A percentile compares a stretch with the other conserved stretches of the same genome.
Evolutionary conservation across 1,140 invertebrate species (phyloP).

Genomic region (Orussus abietinus): DNA sequence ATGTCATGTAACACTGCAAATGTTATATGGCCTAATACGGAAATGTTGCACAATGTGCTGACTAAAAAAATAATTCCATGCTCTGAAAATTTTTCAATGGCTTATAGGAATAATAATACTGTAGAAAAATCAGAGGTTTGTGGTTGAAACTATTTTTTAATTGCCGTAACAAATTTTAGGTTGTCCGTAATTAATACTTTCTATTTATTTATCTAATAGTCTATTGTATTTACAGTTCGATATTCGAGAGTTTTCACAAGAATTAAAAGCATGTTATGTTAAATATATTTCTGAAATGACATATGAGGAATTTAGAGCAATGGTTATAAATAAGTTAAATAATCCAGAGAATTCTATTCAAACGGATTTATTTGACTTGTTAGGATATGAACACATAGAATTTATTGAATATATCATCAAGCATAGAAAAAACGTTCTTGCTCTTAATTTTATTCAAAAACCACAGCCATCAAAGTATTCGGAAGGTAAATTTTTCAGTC

Average conservation of each 20-base stretch:
- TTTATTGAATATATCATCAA: slow-evolving; percentile 75
- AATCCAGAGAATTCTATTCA: slow-evolving; percentile 72
- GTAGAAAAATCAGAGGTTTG: slow-evolving; percentile 45
- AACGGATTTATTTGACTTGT: slow-evolving; percentile 83
- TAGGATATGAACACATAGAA: slow-evolving; percentile 85
- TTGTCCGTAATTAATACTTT: slow-evolving; percentile 19
- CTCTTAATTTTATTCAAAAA: slow-evolving; percentile 31
- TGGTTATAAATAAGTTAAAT: slow-evolving; percentile 60
- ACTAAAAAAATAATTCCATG: slow-evolving; percentile 16
- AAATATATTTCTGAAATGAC: slow-evolving; percentile 49
- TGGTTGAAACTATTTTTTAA: slow-evolving; percentile 20
- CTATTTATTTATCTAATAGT: slow-evolving; percentile 24
- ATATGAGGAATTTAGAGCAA: slow-evolving; percentile 58
- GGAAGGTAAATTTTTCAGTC: too few relatives aligned
- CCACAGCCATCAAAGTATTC: too few relatives aligned
- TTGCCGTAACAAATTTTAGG: slow-evolving; percentile 24
- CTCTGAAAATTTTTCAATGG: slow-evolving; percentile 34
- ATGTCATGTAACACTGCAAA: slow-evolving; percentile 32
- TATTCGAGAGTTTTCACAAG: slow-evolving; percentile 55
- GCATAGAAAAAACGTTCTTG: slow-evolving; percentile 62
- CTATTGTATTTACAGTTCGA: slow-evolving; percentile 55
- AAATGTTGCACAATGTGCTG: slow-evolving; percentile 33
- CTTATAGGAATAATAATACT: slow-evolving; percentile 20
- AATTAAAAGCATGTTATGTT: slow-evolving; percentile 56
- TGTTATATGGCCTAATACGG: slow-evolving; percentile 35